phyloP scores from a whole-genome alignment of 2,113 vertebrate genomes.

The Mus pahari region DNA sequence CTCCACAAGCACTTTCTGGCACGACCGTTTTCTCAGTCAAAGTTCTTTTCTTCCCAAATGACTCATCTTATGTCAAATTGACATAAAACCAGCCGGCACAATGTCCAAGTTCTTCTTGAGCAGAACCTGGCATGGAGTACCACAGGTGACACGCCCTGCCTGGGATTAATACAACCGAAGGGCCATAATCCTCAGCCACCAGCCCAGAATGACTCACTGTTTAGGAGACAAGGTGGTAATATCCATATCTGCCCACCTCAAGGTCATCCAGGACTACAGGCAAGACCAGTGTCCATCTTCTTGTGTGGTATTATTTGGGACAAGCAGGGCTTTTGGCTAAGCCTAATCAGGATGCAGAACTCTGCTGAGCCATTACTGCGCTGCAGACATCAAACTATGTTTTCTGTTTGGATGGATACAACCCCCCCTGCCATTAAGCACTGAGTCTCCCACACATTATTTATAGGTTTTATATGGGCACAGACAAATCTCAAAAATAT shows the following conservation, averaged over 20 bases:
- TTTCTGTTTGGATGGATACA: constrained; percentile 17
- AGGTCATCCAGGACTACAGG: not conserved
- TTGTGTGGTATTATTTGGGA: not conserved
- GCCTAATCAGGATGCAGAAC: not conserved
- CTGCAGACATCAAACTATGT: not conserved
- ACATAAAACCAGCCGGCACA: not conserved
- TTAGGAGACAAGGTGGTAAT: not conserved
- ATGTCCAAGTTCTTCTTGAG: not conserved
- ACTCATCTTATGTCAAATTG: not conserved
- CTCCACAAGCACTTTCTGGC: not conserved
- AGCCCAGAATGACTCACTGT: not conserved
- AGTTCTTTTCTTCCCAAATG: not conserved
- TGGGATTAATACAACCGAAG: accelerated
- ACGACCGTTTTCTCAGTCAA: not conserved
- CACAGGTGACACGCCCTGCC: not conserved
- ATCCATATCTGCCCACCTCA: not conserved
- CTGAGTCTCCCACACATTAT: not conserved
- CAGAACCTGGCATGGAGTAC: not conserved
- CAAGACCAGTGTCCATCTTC: not conserved
- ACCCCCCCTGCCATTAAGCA: not conserved
- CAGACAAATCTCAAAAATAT: not conserved
- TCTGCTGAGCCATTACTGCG: not conserved
- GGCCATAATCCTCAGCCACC: not conserved
- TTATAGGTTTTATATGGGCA: not conserved
- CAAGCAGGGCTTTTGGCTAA: not conserved